A percentile compares a stretch with the other conserved stretches of the same genome.
Conservation (phyloP, 2,113 vertebrate species). For the Pygoscelis antarcticus region DNA sequence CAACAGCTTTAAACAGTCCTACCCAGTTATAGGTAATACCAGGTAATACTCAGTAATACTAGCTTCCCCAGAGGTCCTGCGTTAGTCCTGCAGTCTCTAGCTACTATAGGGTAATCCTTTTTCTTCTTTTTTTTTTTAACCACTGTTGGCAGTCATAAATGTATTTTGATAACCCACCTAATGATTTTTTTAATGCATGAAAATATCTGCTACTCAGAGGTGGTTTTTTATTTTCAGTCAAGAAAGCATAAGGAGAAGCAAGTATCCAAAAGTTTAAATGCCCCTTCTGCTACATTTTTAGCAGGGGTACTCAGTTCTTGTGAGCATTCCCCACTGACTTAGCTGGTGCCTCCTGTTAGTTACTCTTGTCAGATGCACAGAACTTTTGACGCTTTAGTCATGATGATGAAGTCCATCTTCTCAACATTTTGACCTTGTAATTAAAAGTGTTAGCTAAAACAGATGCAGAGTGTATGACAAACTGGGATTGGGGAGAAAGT, state of each 20-base stretch:
- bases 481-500: background rate
- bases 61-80: background rate
- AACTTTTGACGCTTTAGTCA: background rate
- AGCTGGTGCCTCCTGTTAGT: rapidly evolving
- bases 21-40: background rate
- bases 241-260: background rate
- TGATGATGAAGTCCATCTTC: background rate
- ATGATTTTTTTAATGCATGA: background rate
- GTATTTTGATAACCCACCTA: background rate
- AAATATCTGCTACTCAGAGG: background rate
- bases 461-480: background rate
- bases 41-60: background rate
- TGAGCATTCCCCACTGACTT: background rate
- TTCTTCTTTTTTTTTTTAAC: background rate
- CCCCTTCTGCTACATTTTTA: background rate
- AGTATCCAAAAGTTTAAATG: background rate
- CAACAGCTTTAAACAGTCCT: background rate
- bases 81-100: background rate
- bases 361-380: background rate
- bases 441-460: background rate
- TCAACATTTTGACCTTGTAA: background rate
- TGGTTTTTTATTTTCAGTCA: background rate
- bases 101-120: background rate
- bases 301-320: background rate
- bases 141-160: background rate